These are phyloP conservation scores for Austrofundulus limnaeus DNA, from an alignment of 2,113 vertebrate genomes.

Conservation along the genomic window DNA sequence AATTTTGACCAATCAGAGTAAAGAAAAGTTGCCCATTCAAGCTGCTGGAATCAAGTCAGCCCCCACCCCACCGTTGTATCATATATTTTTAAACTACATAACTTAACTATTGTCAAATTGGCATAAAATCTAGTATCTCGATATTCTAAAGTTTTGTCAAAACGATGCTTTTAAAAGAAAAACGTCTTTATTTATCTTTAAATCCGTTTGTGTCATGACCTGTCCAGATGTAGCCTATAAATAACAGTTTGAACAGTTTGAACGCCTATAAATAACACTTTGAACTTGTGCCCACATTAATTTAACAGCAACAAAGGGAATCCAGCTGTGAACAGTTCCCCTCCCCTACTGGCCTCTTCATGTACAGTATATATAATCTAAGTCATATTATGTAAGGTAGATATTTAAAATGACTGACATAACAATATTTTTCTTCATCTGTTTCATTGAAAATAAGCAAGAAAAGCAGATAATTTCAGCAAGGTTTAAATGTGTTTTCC, in stretches of 20 bases:
- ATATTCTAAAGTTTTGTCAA: no score
- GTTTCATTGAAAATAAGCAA: no score
- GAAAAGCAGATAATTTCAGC: no score
- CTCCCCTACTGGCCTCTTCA: no score
- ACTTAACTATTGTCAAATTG: rapidly evolving
- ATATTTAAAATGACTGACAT: no score
- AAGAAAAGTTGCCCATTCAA: neutral
- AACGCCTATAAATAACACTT: constrained; percentile 49
- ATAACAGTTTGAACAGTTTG: no score
- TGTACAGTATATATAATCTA: no score
- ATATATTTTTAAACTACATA: neutral
- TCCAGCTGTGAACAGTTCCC: neutral
- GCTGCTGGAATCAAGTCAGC: neutral
- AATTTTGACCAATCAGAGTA: constrained; percentile 42
- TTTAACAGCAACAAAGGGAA: neutral
- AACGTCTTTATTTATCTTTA: constrained; percentile 1
- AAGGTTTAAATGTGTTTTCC: neutral
- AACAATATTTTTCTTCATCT: no score
- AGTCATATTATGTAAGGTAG: no score
- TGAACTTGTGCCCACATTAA: constrained; percentile 29
- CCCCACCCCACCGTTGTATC: neutral
- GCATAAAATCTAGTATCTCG: neutral
- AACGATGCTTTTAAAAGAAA: no score
- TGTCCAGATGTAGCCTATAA: constrained; percentile 31
- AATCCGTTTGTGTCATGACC: constrained; percentile 55